These are phyloP conservation scores for Zophobas morio DNA, from an alignment of 1,140 invertebrate species.

Conservation along the genomic window DNA sequence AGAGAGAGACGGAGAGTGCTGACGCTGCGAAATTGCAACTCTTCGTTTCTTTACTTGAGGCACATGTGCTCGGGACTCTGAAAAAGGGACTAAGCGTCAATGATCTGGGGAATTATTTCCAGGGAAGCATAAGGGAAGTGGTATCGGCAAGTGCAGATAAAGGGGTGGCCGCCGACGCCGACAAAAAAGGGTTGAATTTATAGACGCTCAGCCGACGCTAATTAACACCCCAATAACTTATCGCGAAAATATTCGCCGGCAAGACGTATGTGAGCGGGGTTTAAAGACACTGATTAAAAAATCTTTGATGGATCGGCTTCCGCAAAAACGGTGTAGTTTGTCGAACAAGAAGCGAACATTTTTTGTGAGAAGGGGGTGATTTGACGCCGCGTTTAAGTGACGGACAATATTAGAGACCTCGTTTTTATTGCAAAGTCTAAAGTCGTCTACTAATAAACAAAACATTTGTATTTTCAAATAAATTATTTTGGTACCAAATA, in stretches of 20 bases:
- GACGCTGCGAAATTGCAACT: slow-evolving; percentile 31
- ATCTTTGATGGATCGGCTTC: too few relatives aligned
- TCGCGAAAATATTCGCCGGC: slow-evolving; percentile 46
- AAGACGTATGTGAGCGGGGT: slow-evolving; percentile 16
- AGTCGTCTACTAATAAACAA: too few relatives aligned
- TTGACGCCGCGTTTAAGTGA: too few relatives aligned
- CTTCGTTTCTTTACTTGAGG: slow-evolving; percentile 55
- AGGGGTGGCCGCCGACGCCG: slow-evolving; percentile 53
- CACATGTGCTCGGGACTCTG: slow-evolving; percentile 58
- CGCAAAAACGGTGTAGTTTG: too few relatives aligned
- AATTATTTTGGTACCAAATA: too few relatives aligned
- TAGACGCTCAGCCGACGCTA: slow-evolving; percentile 53
- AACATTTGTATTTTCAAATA: too few relatives aligned
- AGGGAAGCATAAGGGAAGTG: slow-evolving; percentile 56
- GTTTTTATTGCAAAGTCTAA: too few relatives aligned
- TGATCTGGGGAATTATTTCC: slow-evolving; percentile 60
- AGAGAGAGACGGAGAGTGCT: slow-evolving; percentile 19
- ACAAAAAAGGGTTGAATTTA: slow-evolving; percentile 59
- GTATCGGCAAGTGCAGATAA: slow-evolving; percentile 60
- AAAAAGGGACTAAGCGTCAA: slow-evolving; percentile 60
- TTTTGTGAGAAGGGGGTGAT: too few relatives aligned
- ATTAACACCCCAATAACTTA: slow-evolving; percentile 56
- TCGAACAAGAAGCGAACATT: too few relatives aligned
- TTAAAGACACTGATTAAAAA: too few relatives aligned
- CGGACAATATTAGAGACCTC: too few relatives aligned